These are phyloP conservation scores for Siniperca undulata DNA, from an alignment of 2,797 vertebrate genomes.

Conservation along the genomic window DNA sequence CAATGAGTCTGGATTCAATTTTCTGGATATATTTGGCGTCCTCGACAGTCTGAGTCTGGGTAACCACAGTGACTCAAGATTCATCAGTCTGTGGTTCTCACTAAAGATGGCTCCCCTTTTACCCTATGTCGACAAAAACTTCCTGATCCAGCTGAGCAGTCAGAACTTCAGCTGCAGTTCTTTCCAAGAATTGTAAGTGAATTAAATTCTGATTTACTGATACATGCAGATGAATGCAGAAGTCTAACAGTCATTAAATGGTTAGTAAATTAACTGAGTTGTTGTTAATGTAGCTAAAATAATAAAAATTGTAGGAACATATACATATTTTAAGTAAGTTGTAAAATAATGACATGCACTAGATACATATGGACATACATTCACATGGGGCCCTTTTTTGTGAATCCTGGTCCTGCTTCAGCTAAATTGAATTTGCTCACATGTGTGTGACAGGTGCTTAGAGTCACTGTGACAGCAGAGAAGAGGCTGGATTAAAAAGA, in stretches of 20 bases:
- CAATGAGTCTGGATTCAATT: conserved; percentile 35
- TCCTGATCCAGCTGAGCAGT: conserved; percentile 63
- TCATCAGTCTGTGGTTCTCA: conserved; percentile 66
- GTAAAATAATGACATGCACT: neutral
- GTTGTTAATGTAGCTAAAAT: neutral
- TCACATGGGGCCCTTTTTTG: neutral
- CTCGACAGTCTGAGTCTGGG: conserved; percentile 57
- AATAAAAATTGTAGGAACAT: neutral
- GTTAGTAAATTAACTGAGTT: neutral
- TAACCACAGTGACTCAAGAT: conserved; percentile 53
- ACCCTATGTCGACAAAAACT: conserved; percentile 43
- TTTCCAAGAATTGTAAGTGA: conserved; percentile 72
- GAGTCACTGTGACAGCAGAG: neutral
- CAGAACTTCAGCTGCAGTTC: conserved; percentile 70
- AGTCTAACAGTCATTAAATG: neutral
- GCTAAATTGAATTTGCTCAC: neutral
- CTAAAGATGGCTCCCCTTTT: conserved; percentile 70
- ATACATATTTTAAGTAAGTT: neutral
- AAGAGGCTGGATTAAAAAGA: too few species aligned
- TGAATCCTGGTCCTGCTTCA: neutral
- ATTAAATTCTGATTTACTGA: neutral
- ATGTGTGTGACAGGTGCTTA: neutral
- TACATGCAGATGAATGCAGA: neutral
- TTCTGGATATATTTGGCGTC: conserved; percentile 59
- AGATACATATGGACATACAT: neutral